Conservation (phyloP, 2,113 vertebrate genomes). For the Stegostoma tigrinum region DNA sequence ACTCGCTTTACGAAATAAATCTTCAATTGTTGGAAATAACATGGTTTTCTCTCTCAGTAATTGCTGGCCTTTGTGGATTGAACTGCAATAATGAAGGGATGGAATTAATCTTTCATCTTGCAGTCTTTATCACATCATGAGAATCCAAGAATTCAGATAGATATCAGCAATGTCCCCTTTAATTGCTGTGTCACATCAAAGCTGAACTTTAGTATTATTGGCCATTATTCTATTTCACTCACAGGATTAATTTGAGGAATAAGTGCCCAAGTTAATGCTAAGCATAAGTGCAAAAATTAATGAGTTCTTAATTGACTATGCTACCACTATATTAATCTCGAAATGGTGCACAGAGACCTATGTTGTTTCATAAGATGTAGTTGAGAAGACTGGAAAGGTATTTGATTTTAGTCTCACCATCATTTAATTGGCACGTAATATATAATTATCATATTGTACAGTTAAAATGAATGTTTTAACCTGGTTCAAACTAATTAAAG, state of each 20-base stretch:
- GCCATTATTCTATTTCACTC: background rate
- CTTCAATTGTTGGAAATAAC: background rate
- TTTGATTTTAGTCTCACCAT: background rate
- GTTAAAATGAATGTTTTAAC: background rate
- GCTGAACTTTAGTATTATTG: background rate
- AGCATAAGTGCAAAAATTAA: background rate
- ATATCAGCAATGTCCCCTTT: background rate
- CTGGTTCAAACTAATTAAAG: background rate
- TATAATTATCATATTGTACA: constrained; percentile 14
- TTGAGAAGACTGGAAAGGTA: background rate
- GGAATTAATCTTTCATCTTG: background rate
- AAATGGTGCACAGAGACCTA: background rate
- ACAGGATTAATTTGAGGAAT: background rate
- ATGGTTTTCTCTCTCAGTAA: background rate
- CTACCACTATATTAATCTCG: background rate
- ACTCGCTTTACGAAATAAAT: background rate
- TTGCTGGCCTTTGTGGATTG: background rate
- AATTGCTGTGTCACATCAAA: background rate
- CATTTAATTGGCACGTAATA: constrained; percentile 18
- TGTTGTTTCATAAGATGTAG: background rate
- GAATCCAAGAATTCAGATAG: background rate
- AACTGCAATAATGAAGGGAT: background rate
- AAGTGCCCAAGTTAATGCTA: background rate
- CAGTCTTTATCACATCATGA: background rate
- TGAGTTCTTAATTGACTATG: background rate